Evolutionary conservation across 2,797 vertebrate species (phyloP).

Genomic region (Xiphorhynchus erythropygius): DNA sequence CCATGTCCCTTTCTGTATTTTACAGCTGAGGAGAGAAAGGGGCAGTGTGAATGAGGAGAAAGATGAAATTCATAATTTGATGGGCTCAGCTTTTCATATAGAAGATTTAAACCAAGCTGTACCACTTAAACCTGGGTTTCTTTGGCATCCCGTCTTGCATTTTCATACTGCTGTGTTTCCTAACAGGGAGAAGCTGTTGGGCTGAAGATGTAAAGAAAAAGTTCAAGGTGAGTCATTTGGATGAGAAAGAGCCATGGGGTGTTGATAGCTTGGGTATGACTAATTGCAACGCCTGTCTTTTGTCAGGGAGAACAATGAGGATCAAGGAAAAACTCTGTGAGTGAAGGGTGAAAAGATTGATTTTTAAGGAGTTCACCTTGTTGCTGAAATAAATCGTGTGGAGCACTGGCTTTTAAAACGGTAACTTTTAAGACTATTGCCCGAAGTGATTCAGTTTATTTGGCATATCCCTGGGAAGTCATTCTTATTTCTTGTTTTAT

Average conservation of each 20-base stretch:
- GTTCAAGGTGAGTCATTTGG: slow-evolving; percentile 1
- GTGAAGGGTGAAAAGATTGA: not conserved
- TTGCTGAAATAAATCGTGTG: not conserved
- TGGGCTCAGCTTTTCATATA: not conserved
- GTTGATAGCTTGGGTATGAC: not conserved
- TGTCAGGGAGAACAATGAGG: not conserved
- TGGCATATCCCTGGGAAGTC: not conserved
- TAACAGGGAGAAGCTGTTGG: not conserved
- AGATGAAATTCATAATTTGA: not conserved
- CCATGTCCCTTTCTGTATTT: not conserved
- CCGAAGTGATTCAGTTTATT: not conserved
- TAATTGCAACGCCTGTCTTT: not conserved
- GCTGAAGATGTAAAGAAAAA: not conserved
- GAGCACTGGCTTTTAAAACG: not conserved
- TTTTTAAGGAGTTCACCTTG: not conserved
- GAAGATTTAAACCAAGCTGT: not conserved
- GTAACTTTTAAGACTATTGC: not conserved
- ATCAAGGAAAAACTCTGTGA: not conserved
- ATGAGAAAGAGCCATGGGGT: not conserved
- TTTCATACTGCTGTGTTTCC: not conserved
- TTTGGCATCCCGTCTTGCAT: not conserved
- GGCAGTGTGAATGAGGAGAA: accelerated
- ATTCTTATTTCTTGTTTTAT: not conserved
- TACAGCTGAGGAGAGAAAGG: not conserved
- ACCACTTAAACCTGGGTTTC: not conserved